These are phyloP conservation scores for Mastomys coucha DNA, from an alignment of 2,113 vertebrate species.

Conservation along the genomic window DNA sequence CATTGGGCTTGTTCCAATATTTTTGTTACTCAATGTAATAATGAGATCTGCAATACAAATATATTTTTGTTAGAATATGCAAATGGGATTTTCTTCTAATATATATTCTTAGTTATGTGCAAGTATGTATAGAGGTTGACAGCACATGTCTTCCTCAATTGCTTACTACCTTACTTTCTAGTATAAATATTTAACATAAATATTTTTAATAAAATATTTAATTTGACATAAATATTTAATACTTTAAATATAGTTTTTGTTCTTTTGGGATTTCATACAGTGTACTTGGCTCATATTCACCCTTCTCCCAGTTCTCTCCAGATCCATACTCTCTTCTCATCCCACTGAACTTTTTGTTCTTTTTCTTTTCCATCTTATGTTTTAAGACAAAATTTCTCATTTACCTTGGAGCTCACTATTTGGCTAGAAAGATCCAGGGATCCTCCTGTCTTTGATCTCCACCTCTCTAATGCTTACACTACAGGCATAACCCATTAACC, in stretches of 20 bases:
- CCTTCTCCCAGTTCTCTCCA: background rate
- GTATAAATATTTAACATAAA: too few relatives aligned
- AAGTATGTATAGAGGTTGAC: background rate
- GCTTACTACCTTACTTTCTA: background rate
- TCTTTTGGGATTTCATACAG: background rate
- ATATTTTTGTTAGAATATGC: background rate
- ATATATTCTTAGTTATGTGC: background rate
- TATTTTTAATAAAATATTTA: too few relatives aligned
- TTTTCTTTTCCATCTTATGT: background rate
- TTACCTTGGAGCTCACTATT: background rate
- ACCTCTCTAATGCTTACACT: background rate
- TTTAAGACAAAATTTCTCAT: background rate
- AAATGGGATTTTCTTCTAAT: background rate
- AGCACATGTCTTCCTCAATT: background rate
- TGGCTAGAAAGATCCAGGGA: background rate
- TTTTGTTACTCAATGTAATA: conserved; percentile 1
- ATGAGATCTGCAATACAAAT: conserved; percentile 30
- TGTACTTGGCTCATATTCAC: background rate
- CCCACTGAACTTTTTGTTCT: background rate
- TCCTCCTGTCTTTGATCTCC: background rate
- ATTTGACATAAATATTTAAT: too few relatives aligned
- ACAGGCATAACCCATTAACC: background rate
- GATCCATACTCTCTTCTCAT: background rate
- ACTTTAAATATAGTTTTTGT: background rate
- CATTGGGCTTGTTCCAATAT: background rate